Evolutionary conservation across 2,888 invertebrate species (phyloP).

Genomic region (Didymodactylos carnosus): DNA sequence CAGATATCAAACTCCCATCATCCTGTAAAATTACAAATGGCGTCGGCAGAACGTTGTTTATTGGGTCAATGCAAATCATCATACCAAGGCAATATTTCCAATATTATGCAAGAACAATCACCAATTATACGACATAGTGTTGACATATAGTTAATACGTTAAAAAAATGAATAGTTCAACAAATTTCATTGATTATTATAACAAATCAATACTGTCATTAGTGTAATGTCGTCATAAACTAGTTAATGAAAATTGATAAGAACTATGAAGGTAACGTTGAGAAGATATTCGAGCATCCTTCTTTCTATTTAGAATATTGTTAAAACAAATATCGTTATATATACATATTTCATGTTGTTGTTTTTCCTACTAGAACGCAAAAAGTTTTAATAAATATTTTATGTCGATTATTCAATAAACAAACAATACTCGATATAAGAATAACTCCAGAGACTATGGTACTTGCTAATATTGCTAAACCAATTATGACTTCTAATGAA

Average conservation of each 20-base stretch:
- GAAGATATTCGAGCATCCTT: too few relatives aligned
- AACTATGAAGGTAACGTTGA: background rate
- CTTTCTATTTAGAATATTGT: too few relatives aligned
- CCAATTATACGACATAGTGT: constrained; percentile 33
- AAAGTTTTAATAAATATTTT: too few relatives aligned
- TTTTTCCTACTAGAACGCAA: too few relatives aligned
- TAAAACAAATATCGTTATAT: too few relatives aligned
- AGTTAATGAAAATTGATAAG: background rate
- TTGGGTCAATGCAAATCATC: constrained; percentile 31
- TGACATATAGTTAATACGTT: constrained; percentile 32
- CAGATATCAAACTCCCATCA: background rate
- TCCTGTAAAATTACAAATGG: background rate
- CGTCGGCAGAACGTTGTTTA: constrained; percentile 29
- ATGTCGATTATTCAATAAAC: too few relatives aligned
- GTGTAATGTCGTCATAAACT: background rate
- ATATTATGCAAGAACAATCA: constrained; percentile 29
- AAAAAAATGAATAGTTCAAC: constrained; percentile 14
- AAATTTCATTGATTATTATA: background rate
- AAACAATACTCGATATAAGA: too few relatives aligned
- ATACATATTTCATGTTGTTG: too few relatives aligned
- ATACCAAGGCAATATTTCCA: constrained; percentile 24
- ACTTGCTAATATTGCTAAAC: too few relatives aligned
- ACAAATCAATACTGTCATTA: background rate
- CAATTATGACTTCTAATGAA: too few relatives aligned
- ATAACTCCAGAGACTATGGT: too few relatives aligned